A percentile compares a stretch with the other conserved stretches of the same genome.
Evolutionary conservation across 1,140 invertebrate species (phyloP).

Genomic region (Aradophagus sp.): DNA sequence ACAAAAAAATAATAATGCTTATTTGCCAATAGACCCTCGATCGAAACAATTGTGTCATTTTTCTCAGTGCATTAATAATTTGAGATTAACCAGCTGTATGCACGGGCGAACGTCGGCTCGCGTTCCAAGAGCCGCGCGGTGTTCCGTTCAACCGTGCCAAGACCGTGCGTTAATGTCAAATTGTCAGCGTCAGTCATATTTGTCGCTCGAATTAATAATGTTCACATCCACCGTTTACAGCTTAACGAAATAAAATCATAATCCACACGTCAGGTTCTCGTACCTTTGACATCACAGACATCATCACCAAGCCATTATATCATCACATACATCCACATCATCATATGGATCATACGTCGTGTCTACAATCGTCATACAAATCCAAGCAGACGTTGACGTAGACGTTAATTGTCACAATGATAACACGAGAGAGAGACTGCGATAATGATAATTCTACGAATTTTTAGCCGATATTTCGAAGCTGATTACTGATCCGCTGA

Average conservation of each 20-base stretch:
- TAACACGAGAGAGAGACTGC: conserved; percentile 49
- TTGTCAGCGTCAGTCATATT: conserved; percentile 41
- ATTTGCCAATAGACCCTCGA: too few species aligned
- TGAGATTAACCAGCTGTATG: conserved; percentile 5
- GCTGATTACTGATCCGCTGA: conserved; percentile 58
- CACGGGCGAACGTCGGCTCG: neutral
- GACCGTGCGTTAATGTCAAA: conserved; percentile 13
- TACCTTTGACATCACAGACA: conserved; percentile 18
- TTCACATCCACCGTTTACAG: conserved; percentile 31
- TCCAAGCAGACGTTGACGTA: conserved; percentile 36
- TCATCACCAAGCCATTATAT: conserved; percentile 14
- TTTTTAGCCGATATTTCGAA: conserved; percentile 63
- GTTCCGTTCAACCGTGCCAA: neutral
- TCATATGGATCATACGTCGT: conserved; percentile 38
- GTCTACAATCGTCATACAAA: conserved; percentile 40
- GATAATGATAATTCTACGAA: conserved; percentile 57
- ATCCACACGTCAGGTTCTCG: conserved; percentile 6
- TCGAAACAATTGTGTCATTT: conserved; percentile 18
- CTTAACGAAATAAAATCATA: conserved; percentile 41
- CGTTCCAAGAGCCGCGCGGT: neutral
- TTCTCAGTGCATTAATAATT: too few species aligned
- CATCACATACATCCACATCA: conserved; percentile 9
- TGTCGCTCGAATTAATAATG: conserved; percentile 39
- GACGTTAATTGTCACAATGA: conserved; percentile 33
- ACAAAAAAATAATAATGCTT: too few species aligned